Conservation (phyloP, 2,888 invertebrate genomes). For the Macrophya annulata region DNA sequence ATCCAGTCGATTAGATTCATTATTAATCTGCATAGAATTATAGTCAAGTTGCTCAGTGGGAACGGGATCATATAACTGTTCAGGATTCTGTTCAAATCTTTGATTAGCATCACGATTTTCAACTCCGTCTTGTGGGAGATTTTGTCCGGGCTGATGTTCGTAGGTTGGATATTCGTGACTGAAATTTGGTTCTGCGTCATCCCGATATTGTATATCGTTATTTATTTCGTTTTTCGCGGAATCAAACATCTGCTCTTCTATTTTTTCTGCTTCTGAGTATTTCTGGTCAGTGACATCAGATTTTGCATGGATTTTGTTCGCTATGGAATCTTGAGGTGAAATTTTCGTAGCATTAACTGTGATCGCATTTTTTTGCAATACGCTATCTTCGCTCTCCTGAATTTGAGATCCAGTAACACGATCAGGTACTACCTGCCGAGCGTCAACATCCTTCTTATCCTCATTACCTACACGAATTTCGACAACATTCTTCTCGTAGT, state of each 20-base stretch:
- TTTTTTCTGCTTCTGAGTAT: conserved; percentile 50
- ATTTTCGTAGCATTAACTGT: background rate
- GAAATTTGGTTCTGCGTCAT: conserved; percentile 19
- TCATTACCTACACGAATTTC: conserved; percentile 39
- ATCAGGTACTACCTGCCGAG: conserved; percentile 5
- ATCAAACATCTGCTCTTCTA: background rate
- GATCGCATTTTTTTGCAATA: background rate
- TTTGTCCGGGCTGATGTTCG: background rate
- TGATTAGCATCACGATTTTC: background rate
- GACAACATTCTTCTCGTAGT: conserved; percentile 47
- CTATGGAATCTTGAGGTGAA: background rate
- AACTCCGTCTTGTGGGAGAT: conserved; percentile 2
- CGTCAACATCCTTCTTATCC: background rate
- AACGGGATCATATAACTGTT: background rate
- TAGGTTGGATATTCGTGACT: background rate
- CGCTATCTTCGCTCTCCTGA: background rate
- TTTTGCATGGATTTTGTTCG: background rate
- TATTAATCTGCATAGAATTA: background rate
- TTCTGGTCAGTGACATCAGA: conserved; percentile 48
- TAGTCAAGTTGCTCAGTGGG: background rate
- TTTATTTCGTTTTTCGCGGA: background rate
- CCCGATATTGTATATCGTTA: background rate
- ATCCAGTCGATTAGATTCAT: conserved; percentile 1
- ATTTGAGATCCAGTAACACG: background rate
- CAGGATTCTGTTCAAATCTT: conserved; percentile 35